phyloP scores from a whole-genome alignment of 2,113 vertebrate genomes.

The Dipodomys stephensi region DNA sequence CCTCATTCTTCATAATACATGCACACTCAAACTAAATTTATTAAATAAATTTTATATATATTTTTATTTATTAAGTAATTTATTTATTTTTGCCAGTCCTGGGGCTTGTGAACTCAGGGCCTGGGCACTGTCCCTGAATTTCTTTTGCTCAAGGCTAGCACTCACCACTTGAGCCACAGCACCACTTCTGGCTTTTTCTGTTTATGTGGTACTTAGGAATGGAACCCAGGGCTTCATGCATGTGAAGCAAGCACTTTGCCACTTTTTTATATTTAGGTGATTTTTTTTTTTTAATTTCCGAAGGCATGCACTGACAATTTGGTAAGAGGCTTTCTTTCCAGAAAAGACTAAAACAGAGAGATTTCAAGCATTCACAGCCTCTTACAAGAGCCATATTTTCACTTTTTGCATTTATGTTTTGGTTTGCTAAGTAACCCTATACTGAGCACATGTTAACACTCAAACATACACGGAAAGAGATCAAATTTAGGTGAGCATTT shows the following conservation, averaged over 20 bases:
- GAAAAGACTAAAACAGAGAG: constrained; percentile 52
- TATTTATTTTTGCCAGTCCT: too few relatives aligned
- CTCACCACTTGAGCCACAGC: too few relatives aligned
- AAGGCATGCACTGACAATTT: neutral
- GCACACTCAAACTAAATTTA: neutral
- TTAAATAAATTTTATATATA: neutral
- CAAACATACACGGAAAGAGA: constrained; percentile 11
- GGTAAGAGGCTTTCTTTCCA: constrained; percentile 27
- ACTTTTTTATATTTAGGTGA: neutral
- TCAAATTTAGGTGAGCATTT: constrained; percentile 14
- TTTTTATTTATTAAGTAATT: too few relatives aligned
- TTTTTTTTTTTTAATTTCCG: neutral
- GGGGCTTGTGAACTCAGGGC: too few relatives aligned
- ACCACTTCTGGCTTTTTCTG: too few relatives aligned
- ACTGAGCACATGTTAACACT: neutral
- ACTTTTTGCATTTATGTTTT: constrained; percentile 38
- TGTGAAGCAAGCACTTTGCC: too few relatives aligned
- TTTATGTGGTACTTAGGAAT: too few relatives aligned
- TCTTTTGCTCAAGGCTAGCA: too few relatives aligned
- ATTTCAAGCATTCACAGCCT: constrained; percentile 14
- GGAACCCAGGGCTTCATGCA: too few relatives aligned
- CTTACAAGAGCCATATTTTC: constrained; percentile 23
- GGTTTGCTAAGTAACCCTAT: constrained; percentile 39
- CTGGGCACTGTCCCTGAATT: too few relatives aligned
- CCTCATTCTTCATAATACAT: neutral